A percentile compares a stretch with the other conserved stretches of the same genome.
Conservation (phyloP, 2,113 vertebrate genomes). For the Daboia siamensis region DNA sequence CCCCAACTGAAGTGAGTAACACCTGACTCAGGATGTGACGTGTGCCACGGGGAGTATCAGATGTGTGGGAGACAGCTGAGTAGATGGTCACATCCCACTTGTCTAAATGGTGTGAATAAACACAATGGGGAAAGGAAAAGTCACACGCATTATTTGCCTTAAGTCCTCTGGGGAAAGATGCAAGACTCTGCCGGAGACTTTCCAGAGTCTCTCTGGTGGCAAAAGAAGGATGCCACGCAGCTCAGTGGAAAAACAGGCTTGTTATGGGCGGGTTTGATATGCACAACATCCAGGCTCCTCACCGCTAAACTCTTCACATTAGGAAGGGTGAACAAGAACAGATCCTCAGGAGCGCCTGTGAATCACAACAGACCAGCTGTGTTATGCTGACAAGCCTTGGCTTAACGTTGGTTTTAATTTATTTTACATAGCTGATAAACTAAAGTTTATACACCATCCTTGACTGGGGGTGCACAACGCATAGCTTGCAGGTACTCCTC, state of each 20-base stretch:
- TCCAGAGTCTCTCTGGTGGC: not conserved
- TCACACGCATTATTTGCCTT: not conserved
- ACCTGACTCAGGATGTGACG: slow-evolving; percentile 9
- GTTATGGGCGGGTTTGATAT: not conserved
- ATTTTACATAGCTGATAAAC: not conserved
- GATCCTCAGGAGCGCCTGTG: not conserved
- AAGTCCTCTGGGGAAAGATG: not conserved
- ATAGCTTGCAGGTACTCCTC: not conserved
- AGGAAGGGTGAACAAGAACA: not conserved
- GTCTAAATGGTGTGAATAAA: not conserved
- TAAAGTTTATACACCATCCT: not conserved
- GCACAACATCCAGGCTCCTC: not conserved
- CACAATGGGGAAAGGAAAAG: too few species aligned
- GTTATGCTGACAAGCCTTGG: not conserved
- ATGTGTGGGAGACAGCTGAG: not conserved
- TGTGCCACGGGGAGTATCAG: not conserved
- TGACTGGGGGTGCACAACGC: not conserved
- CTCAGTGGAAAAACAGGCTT: not conserved
- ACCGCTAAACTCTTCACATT: not conserved
- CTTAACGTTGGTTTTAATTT: not conserved
- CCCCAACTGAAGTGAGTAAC: not conserved
- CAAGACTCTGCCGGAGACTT: not conserved
- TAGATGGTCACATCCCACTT: not conserved
- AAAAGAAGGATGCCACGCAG: not conserved
- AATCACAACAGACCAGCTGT: not conserved